These are phyloP conservation scores for Eurytoma adleriae DNA, from an alignment of 2,888 invertebrate genomes.

Conservation along the genomic window DNA sequence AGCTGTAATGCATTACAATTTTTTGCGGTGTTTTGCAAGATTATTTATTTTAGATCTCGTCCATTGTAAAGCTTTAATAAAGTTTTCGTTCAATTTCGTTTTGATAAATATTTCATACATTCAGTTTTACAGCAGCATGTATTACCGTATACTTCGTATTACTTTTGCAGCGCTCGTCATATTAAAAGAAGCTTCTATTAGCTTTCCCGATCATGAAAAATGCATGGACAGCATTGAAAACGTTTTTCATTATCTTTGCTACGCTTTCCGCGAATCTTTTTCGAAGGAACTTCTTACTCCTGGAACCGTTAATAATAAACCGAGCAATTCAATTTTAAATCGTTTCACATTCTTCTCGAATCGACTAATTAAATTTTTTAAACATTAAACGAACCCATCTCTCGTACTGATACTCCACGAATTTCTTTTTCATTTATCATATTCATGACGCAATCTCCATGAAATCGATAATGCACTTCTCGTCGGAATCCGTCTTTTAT, in stretches of 20 bases:
- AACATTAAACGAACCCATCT: background rate
- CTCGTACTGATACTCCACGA: no score
- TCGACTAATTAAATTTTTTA: slow-evolving; percentile 21
- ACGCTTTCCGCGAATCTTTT: background rate
- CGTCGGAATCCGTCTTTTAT: no score
- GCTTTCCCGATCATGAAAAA: slow-evolving; percentile 27
- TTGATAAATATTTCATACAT: no score
- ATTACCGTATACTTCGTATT: slow-evolving; percentile 15
- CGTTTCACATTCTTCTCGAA: background rate
- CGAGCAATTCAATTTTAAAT: no score
- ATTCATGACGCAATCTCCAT: no score
- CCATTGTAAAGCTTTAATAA: no score
- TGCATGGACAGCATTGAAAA: slow-evolving; percentile 27
- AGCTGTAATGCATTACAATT: no score
- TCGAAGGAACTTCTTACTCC: slow-evolving; percentile 9
- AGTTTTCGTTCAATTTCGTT: no score
- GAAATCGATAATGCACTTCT: no score
- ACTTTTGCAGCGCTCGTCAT: slow-evolving; percentile 33
- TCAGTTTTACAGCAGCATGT: background rate
- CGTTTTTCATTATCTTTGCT: slow-evolving; percentile 17
- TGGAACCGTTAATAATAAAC: background rate
- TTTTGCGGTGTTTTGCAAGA: no score
- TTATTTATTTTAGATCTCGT: no score
- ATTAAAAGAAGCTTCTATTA: slow-evolving; percentile 27
- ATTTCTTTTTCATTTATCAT: no score